These are phyloP conservation scores for Dolichallabes microphthalmus DNA, from an alignment of 2,113 vertebrate species.

Conservation along the genomic window DNA sequence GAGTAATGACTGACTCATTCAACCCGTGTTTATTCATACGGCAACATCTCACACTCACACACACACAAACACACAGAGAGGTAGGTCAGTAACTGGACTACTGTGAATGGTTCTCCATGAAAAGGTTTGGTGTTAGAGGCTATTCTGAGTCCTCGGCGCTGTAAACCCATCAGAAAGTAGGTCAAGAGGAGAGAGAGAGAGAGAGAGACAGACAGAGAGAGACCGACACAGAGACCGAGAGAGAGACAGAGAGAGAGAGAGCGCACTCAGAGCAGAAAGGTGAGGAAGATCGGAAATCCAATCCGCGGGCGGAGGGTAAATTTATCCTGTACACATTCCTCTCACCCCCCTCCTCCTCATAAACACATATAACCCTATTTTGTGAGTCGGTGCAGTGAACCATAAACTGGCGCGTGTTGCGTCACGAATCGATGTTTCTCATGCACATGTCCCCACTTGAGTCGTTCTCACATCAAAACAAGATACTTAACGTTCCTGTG, in stretches of 20 bases:
- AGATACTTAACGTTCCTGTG: neutral
- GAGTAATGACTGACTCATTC: neutral
- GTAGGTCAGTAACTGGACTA: neutral
- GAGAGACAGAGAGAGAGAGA: no score
- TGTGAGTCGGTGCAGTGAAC: no score
- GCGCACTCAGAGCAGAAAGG: neutral
- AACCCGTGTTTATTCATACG: neutral
- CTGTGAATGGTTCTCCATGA: neutral
- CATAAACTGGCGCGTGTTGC: no score
- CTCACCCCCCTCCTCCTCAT: neutral
- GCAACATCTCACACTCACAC: neutral
- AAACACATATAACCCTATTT: no score
- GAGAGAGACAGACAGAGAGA: no score
- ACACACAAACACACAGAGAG: neutral
- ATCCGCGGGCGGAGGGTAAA: neutral
- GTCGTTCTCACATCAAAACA: neutral
- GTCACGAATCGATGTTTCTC: no score
- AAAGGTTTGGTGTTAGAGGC: neutral
- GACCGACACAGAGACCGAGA: no score
- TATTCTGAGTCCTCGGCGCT: neutral
- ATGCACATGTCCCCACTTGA: neutral
- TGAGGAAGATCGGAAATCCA: neutral
- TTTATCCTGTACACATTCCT: neutral
- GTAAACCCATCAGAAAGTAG: constrained; percentile 10
- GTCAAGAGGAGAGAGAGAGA: neutral